phyloP scores from a whole-genome alignment of 2,113 vertebrate genomes.

The Ctenodactylus gundi region DNA sequence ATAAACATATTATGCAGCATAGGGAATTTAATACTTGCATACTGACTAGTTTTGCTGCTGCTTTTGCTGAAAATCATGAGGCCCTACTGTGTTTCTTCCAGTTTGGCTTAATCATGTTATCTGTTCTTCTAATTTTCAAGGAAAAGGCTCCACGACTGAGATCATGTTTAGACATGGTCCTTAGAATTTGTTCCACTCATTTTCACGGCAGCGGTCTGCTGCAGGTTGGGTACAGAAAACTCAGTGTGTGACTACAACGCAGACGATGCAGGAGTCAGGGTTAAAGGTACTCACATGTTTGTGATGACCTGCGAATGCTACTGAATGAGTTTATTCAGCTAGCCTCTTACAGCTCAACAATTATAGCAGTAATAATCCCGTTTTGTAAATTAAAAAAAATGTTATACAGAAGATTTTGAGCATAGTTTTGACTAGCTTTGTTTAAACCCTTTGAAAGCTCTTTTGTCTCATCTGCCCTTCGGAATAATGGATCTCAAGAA shows the following conservation, averaged over 20 bases:
- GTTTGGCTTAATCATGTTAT: not conserved
- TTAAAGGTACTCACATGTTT: not conserved
- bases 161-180: not conserved
- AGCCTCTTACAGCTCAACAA: not conserved
- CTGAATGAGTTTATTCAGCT: not conserved
- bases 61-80: not conserved
- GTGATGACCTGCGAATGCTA: not conserved
- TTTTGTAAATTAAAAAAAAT: not conserved
- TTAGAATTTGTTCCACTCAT: not conserved
- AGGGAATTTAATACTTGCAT: not conserved
- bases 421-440: not conserved
- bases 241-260: not conserved
- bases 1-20: not conserved
- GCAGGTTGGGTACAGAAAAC: not conserved
- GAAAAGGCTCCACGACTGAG: not conserved
- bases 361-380: not conserved
- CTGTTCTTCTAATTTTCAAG: not conserved
- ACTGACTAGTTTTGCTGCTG: not conserved
- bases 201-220: not conserved
- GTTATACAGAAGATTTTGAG: not conserved
- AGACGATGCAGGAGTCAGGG: not conserved
- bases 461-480: not conserved
- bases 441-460: not conserved
- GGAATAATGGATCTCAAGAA: not conserved
- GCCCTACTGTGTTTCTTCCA: not conserved